Evolutionary conservation across 2,797 vertebrate species (phyloP).

Genomic region (Adrianichthys oophorus): DNA sequence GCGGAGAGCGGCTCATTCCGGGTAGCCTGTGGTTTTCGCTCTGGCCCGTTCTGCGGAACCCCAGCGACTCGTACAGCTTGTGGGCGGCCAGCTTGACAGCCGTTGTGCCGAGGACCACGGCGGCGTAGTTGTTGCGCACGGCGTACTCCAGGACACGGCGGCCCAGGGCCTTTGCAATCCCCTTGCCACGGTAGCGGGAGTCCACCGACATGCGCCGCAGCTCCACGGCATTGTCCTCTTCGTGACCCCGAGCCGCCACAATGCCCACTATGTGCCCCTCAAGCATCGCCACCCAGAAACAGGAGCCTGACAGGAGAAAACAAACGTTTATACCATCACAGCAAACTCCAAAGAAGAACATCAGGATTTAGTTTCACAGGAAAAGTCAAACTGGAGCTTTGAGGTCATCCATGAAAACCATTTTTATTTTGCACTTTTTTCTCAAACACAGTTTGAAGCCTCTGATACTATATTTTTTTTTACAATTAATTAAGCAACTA

Average conservation of each 20-base stretch:
- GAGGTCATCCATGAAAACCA: too few relatives aligned
- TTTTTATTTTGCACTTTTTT: too few relatives aligned
- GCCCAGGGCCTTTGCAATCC: constrained; percentile 95
- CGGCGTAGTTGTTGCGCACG: constrained; percentile 92
- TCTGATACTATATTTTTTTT: too few relatives aligned
- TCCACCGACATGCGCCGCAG: constrained; percentile 98
- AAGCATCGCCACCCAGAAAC: constrained; percentile 98
- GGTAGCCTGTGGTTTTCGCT: constrained; percentile 90
- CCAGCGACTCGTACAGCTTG: constrained; percentile 98
- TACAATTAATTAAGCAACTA: too few relatives aligned
- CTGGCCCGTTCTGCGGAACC: constrained; percentile 90
- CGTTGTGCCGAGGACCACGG: constrained; percentile 93
- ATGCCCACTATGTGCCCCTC: constrained; percentile 95
- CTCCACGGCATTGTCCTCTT: constrained; percentile 94
- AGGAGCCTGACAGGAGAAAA: constrained; percentile 83
- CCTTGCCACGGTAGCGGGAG: constrained; percentile 94
- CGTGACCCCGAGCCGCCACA: constrained; percentile 89
- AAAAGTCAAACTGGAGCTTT: too few relatives aligned
- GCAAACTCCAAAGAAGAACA: too few relatives aligned
- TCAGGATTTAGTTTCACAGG: too few relatives aligned
- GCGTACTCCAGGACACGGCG: constrained; percentile 97
- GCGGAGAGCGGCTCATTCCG: constrained; percentile 90
- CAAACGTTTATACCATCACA: not conserved
- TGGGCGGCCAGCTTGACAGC: constrained; percentile 98
- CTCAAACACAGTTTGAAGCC: too few relatives aligned